Evolutionary conservation across 2,113 vertebrate species (phyloP).

Genomic region (Stegostoma tigrinum): DNA sequence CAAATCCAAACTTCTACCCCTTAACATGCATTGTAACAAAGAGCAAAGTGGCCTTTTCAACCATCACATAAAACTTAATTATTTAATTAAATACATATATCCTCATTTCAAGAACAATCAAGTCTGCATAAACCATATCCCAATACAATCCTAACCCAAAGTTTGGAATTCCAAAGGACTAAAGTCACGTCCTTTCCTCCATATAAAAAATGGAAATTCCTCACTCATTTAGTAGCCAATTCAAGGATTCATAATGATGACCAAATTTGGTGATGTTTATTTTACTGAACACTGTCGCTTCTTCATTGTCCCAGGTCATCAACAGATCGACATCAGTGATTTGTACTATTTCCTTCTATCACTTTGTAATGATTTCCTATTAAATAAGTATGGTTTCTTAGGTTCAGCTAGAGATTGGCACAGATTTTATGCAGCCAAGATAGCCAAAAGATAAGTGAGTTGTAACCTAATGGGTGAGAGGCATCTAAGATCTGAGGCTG

Average conservation of each 20-base stretch:
- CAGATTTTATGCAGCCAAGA: not conserved
- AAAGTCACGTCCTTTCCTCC: not conserved
- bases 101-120: slow-evolving; percentile 10
- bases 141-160: not conserved
- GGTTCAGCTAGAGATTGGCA: not conserved
- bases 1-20: not conserved
- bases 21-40: not conserved
- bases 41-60: slow-evolving; percentile 23
- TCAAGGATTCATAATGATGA: not conserved
- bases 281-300: not conserved
- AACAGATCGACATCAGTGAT: not conserved
- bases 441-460: not conserved
- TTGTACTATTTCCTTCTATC: not conserved
- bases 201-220: not conserved
- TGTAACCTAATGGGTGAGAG: not conserved
- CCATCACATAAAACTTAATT: not conserved
- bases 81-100: slow-evolving; percentile 22
- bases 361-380: not conserved
- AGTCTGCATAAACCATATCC: slow-evolving; percentile 27
- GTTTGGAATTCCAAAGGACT: slow-evolving; percentile 15
- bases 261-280: not conserved
- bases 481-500: not conserved
- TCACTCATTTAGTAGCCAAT: not conserved
- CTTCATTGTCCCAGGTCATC: not conserved
- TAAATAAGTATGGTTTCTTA: not conserved